Base-by-base conservation (phyloP, 30 jellyfish, hydroid and myxozoan genomes). In the Cassiopea xamachana region DNA sequence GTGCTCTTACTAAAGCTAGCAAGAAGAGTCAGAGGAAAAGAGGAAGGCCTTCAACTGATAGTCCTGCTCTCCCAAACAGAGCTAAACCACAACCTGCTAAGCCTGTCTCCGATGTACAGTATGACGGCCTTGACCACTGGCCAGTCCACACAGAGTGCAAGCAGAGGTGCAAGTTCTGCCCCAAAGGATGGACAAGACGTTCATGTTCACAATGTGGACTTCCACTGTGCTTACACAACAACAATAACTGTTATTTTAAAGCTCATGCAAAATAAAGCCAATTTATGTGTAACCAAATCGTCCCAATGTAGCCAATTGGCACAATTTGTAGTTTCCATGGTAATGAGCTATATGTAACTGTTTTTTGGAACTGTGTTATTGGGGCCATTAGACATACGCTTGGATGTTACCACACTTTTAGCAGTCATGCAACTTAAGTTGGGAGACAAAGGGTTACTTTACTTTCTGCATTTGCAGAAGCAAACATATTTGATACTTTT, bases 271-370 rank as follows among this genome's bases (percentile, higher is more conserved):
- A 61, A 90, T 6, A 87, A 7, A n/a, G 96, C 84, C 15, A 92
- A 0, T 61, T 92, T 91, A 84, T 87, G 97, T 80, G 87, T 94
- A 12, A 86, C 75, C 4, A 92, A 39, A 68, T 87, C 67, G 85
- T 92, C 86, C 70, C 97, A 87, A n/a, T 76, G 80, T 82, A 87
- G 59, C 49, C 83, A 82, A 83, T 90, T 90, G 15, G 97, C 94
- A 1, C 70, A 83, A 18, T 49, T 49, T 8, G 84, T 73, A 44
- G 84, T n/a, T 45, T 82, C 49, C 62, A 69, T 27, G 39, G 39
- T 27, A 27, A 27, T 27, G 39, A 27, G 39, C 39, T 27, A 27
- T 27, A 27, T 27, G 39, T 27, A 27, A 27, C 39, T 27, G 39
- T 27, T 27, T 27, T 27, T 27, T 27, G 39, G 39, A 27, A 27